Conservation (phyloP, 2,113 vertebrate genomes). For the Trachemys scripta region DNA sequence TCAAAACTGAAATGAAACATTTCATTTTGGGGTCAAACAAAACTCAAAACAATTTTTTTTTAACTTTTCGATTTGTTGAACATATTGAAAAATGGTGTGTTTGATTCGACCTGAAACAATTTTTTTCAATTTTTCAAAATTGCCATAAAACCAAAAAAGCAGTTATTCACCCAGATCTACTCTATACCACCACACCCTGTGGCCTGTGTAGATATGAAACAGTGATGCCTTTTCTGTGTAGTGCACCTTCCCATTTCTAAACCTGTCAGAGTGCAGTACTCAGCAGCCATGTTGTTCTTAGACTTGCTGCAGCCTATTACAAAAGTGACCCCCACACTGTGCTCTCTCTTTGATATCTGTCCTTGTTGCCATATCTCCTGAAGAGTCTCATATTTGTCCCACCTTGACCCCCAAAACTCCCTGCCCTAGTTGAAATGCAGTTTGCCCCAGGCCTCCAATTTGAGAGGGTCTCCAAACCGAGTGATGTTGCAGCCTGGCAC, state of each 20-base stretch:
- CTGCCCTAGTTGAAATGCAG: too few species aligned
- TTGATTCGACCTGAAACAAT: background rate
- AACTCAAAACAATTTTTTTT: background rate
- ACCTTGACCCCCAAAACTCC: background rate
- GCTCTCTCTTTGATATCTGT: background rate
- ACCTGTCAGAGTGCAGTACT: background rate
- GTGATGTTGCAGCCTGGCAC: background rate
- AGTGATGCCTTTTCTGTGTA: background rate
- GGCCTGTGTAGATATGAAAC: background rate
- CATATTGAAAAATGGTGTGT: background rate
- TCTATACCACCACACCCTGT: background rate
- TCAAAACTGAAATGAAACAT: background rate
- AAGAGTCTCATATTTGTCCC: background rate
- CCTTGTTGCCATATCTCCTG: background rate
- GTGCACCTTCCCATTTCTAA: background rate
- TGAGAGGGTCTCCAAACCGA: background rate
- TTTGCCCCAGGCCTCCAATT: too few species aligned
- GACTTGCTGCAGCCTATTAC: background rate
- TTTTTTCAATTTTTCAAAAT: background rate
- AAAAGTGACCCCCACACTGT: background rate
- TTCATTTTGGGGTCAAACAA: background rate
- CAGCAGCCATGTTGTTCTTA: background rate
- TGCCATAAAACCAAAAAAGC: background rate
- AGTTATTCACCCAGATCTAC: background rate
- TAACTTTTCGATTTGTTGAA: background rate